Percentiles rank a stretch among this genome's conserved stretches.
Conservation (phyloP, 2,113 vertebrate species). For the Thymallus thymallus region DNA sequence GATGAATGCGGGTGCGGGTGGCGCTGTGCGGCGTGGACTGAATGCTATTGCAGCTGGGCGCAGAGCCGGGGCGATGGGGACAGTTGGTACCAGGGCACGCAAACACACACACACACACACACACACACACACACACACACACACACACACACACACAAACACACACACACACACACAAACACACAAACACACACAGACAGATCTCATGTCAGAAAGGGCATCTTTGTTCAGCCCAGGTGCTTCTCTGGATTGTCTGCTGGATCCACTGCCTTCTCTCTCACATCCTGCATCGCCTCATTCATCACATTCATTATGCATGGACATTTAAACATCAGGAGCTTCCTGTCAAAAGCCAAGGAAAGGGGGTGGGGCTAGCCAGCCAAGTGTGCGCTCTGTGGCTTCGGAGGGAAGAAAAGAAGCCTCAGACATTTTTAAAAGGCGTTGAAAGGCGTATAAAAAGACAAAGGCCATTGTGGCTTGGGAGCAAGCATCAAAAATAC, state of each 20-base stretch:
- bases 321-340: conserved; percentile 79
- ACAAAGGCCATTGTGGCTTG: conserved; percentile 52
- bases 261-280: conserved; percentile 38
- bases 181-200: neutral
- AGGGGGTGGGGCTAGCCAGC: conserved; percentile 43
- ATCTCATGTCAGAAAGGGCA: conserved; percentile 77
- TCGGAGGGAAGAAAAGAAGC: conserved; percentile 54
- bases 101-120: too few relatives aligned
- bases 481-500: conserved; percentile 46
- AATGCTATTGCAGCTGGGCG: conserved; percentile 77
- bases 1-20: conserved; percentile 63
- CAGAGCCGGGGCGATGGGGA: conserved; percentile 68
- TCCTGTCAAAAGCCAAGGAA: conserved; percentile 74
- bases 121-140: too few relatives aligned
- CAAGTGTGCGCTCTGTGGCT: conserved; percentile 60
- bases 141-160: too few relatives aligned
- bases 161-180: too few relatives aligned
- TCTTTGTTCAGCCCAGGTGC: conserved; percentile 86
- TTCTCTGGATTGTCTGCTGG: conserved; percentile 68
- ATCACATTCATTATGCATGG: conserved; percentile 84
- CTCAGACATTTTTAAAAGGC: conserved; percentile 55
- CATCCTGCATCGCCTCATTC: conserved; percentile 81
- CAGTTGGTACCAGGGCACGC: conserved; percentile 75
- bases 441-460: conserved; percentile 47
- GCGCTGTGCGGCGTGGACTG: conserved; percentile 46